phyloP scores from a whole-genome alignment of 2,797 vertebrate species.

The Acomys russatus region DNA sequence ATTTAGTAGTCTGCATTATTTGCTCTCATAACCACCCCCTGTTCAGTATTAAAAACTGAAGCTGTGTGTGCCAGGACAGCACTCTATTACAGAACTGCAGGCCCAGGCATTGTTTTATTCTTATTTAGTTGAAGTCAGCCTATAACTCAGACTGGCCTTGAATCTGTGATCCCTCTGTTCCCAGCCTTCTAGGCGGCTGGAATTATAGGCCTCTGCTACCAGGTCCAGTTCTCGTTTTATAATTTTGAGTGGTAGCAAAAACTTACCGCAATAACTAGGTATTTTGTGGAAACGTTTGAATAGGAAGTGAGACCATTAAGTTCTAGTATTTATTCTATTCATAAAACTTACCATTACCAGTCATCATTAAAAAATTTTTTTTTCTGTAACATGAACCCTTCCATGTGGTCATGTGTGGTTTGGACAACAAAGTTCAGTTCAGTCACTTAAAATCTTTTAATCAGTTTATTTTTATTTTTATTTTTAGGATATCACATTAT shows the following conservation, averaged over 20 bases:
- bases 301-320: not conserved
- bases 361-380: conserved; percentile 62
- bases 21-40: not conserved
- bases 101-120: not conserved
- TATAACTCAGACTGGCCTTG: not conserved
- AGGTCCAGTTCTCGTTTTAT: conserved; percentile 27
- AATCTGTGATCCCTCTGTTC: not conserved
- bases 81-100: not conserved
- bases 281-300: conserved; percentile 45
- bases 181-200: not conserved
- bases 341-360: conserved; percentile 41
- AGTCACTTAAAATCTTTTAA: conserved; percentile 51
- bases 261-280: conserved; percentile 34
- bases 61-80: not conserved
- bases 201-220: not conserved
- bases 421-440: conserved; percentile 52
- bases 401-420: not conserved
- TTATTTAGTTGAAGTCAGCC: not conserved
- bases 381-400: not conserved
- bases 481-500: conserved; percentile 61
- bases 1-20: conserved; percentile 40
- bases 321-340: conserved; percentile 54
- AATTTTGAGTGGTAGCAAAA: conserved; percentile 69
- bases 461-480: conserved; percentile 74
- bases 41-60: not conserved